phyloP scores from a whole-genome alignment of 2,113 vertebrate genomes.

The Oncorhynchus mykiss region DNA sequence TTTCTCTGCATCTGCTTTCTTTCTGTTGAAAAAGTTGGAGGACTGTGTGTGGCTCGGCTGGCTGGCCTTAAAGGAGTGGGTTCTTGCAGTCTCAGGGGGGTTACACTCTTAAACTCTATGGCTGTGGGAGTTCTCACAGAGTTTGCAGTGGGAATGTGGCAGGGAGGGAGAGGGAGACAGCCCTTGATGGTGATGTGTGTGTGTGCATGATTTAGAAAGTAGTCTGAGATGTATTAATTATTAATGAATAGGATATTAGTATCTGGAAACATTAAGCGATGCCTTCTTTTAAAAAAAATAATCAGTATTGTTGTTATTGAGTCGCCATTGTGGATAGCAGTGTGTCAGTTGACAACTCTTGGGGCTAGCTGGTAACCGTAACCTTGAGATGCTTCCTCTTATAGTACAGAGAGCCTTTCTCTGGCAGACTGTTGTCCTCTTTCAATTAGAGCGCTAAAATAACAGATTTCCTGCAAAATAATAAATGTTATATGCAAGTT shows the following conservation, averaged over 20 bases:
- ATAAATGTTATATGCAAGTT: neutral
- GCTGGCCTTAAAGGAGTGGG: conserved; percentile 57
- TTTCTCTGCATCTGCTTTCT: conserved; percentile 65
- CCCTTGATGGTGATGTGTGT: conserved; percentile 46
- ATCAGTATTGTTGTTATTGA: conserved; percentile 52
- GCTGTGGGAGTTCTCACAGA: conserved; percentile 70
- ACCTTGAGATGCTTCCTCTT: conserved; percentile 56
- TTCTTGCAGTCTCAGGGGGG: conserved; percentile 60
- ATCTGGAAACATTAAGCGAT: conserved; percentile 51
- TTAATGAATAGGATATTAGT: conserved; percentile 60
- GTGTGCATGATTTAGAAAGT: conserved; percentile 41
- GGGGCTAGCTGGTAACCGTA: conserved; percentile 44
- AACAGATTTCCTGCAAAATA: neutral
- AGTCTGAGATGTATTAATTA: conserved; percentile 68
- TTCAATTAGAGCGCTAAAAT: conserved; percentile 20
- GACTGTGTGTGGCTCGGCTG: neutral
- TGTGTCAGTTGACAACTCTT: conserved; percentile 47
- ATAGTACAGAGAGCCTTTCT: conserved; percentile 44
- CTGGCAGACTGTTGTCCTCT: conserved; percentile 34
- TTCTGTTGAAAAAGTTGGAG: conserved; percentile 63
- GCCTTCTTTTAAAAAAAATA: conserved; percentile 15
- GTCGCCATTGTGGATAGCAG: conserved; percentile 36
- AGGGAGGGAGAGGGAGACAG: conserved; percentile 15
- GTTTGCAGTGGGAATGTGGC: conserved; percentile 61
- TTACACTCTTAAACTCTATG: conserved; percentile 50